Base-by-base conservation (phyloP, 2,888 invertebrate species). In the Rambutsinella grinnellia region DNA sequence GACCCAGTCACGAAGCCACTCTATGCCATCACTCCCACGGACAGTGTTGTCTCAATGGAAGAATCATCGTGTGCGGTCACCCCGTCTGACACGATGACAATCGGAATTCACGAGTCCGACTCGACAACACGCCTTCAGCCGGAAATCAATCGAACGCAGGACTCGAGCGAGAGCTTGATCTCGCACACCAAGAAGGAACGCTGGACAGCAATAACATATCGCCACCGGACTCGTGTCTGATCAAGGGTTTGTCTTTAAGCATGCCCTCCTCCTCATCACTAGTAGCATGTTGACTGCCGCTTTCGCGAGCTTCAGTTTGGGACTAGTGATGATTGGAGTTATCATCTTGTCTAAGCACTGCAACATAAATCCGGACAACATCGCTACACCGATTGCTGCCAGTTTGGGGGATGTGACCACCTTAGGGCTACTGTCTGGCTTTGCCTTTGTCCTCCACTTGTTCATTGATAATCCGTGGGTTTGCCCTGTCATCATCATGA, bases 331-430 rank as follows among this genome's bases (percentile, higher is more conserved):
- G 87, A 91, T 92, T 24, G 90, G 89, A 56, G 93, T 94, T 26
- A 91, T 94, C 75, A 88, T 93, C 24, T 86, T 91, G 76, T 92
- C 93, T 1, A 89, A 91, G 61, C 89, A 91, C 85, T 90, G 92
- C 85, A 90, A 92, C 85, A 92, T 96, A 80, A 95, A 96, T 87
- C 96, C 96, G 58, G 76, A 70, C 60, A 76, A 70, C 15, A 53
- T 76, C 0, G 90, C 85, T 90, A 90, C 93, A 2, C 93, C 93
- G 6, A 91, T 94, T 72, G 93, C 93, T 23, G 93, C 93, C 21
- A 92, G 92, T 85, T 88, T 93, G 63, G 93, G 93, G 15, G 93
- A 94, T 86, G 90, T 94, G 65, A 92, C 91, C 92, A 93, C 93
- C 0, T 87, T 93, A 54, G 89, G 89, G 1, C 70, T 80, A 2